Evolutionary conservation across 2,888 invertebrate species (phyloP).

Genomic region (Cheilosia impressa): DNA sequence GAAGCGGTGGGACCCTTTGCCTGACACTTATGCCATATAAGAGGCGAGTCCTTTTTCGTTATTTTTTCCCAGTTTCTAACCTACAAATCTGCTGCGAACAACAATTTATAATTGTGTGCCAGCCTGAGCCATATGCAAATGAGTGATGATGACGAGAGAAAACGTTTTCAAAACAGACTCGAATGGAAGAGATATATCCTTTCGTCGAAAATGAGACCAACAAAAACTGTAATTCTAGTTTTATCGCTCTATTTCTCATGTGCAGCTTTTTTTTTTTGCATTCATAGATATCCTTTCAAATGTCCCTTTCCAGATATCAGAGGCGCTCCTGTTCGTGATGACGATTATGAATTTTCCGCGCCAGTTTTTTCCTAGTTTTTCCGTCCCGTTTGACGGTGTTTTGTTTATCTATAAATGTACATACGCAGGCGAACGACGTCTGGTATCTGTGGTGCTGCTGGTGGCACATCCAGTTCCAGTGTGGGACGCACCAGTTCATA

Average conservation of each 20-base stretch:
- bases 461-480: constrained; percentile 28
- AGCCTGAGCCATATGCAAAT: constrained; percentile 61
- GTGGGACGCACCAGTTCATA: constrained; percentile 65
- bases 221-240: constrained; percentile 58
- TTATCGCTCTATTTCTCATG: constrained; percentile 64
- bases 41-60: constrained; percentile 1
- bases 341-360: constrained; percentile 70
- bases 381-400: constrained; percentile 36
- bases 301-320: constrained; percentile 45
- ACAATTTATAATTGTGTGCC: constrained; percentile 37
- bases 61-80: constrained; percentile 32
- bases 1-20: constrained; percentile 39
- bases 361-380: constrained; percentile 37
- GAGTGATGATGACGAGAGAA: constrained; percentile 35
- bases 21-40: constrained; percentile 26
- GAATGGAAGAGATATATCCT: constrained; percentile 27
- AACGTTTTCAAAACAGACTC: constrained; percentile 39
- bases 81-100: constrained; percentile 34
- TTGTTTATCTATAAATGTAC: constrained; percentile 35
- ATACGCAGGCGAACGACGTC: constrained; percentile 13
- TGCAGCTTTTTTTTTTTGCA: constrained; percentile 8
- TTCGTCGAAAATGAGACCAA: constrained; percentile 27
- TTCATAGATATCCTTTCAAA: constrained; percentile 21
- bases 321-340: constrained; percentile 36
- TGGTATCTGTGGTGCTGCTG: constrained; percentile 25